Evolutionary conservation across 2,113 vertebrate species (phyloP), one percentile per base, ranked within the genome.

Genomic region (Taurulus bubalis): DNA sequence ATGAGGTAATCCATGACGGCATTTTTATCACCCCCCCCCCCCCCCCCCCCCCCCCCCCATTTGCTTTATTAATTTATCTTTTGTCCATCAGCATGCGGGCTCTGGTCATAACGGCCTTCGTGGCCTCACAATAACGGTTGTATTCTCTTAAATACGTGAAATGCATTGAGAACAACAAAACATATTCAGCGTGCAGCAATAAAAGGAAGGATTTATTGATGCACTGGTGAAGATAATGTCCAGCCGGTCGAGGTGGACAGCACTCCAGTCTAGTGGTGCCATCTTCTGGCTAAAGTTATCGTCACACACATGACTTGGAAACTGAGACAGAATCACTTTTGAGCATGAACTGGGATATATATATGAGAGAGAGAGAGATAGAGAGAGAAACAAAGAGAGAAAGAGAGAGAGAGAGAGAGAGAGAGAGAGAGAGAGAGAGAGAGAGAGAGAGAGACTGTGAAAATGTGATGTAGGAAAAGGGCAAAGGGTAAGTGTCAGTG

Each of bases 241-340:
- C 53, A 79, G 53, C 1, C 11, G 58, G 40, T 30, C 55, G 20
- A 70, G 28, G 6, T 66, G 28, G 62, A 70, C 26, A 6, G 16
- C 58, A 59, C 34, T 28, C 32, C 55, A 82, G 85, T 83, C 65
- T 55, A 59, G 18, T 84, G 47, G 38, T 76, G 90, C 91, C 92
- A 90, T 86, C 92, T 90, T 60, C 79, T 92, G 92, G 89, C 9
- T 59, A 79, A 15, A 80, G 1, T 0, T 32, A n/a, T 60, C 59
- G 84, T 56, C 22, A 62, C 86, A 86, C 14, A 51, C 26, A 28
- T 2, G 32, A 28, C 24, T 38, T 9, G 12, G 7, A 49, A 40
- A 62, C 2, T 7, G 20, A 81, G 30, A 68, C 28, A 47, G 63
- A 38, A 40, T 79, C 15, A 45, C 34, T 26, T 40, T 42, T 67